Evolutionary conservation across 2,888 invertebrate species (phyloP), one percentile per base, ranked within the genome.

Genomic region (Chymomyza fuscimana): DNA sequence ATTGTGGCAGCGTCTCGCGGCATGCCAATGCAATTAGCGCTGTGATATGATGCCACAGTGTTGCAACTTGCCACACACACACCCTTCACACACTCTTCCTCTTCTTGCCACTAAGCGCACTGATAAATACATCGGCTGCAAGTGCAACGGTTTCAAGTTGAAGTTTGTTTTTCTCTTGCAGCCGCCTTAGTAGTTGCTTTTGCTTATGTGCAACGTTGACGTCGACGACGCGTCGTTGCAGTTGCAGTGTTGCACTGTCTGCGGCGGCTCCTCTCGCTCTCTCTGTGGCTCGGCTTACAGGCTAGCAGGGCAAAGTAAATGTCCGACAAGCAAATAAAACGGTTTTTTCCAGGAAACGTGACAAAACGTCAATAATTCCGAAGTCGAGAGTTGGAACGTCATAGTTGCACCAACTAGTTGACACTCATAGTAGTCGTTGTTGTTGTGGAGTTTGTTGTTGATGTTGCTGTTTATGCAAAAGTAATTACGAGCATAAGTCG

Each of bases 261-360:
- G 51, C 51, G 51, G 25, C 25, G 56, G 56, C 32, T 19, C 58
- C 58, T 19, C 5, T 7, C 9, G 56, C 56, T 10, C 19, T 19
- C 10, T n/a, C 16, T 19, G 10, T 19, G 58, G 76, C 74, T 86
- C 86, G 76, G 77, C 87, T 86, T 86, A 87, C 86, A 87, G 82
- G 40, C 40, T 46, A 12, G 40, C 40, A 12, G 40, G 40, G 80
- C 80, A 86, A 86, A 86, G 82, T 82, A 79, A 86, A 83, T 76
- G 70, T 63, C 59, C 74, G 80, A 63, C 82, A 70, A 84, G 75
- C 85, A 84, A 84, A 84, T 84, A 82, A 88, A 88, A 82, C 89
- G 81, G 82, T 87, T 89, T 84, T 80, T 84, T 89, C 90, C 85
- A 79, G 80, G 89, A 89, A 89, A 87, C 89, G 90, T 89, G 90